Percentiles rank a stretch among this genome's conserved stretches.
These are phyloP conservation scores for Xenus cinereus DNA, from an alignment of 2,113 vertebrate species.

Conservation along the genomic window DNA sequence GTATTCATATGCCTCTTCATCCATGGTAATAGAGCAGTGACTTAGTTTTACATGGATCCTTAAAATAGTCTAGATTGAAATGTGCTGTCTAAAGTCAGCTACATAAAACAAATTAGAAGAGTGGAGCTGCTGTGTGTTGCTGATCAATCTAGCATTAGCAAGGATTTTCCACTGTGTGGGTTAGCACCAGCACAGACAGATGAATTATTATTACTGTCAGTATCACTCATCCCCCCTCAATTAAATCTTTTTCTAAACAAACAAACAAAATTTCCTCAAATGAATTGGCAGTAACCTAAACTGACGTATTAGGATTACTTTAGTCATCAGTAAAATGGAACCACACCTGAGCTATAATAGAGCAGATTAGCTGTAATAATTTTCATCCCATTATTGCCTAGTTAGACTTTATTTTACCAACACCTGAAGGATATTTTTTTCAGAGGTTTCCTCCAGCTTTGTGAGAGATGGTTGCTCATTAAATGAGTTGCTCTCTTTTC, in stretches of 20 bases:
- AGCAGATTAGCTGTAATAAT: not conserved
- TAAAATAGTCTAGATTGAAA: slow-evolving; percentile 38
- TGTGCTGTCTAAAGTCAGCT: slow-evolving; percentile 22
- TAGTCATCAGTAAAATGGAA: slow-evolving; percentile 12
- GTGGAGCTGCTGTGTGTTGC: not conserved
- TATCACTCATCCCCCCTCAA: not conserved
- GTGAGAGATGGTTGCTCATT: not conserved
- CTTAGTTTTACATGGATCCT: slow-evolving; percentile 24
- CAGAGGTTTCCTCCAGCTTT: not conserved
- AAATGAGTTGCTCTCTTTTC: not conserved
- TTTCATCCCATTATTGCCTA: not conserved
- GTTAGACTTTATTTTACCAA: not conserved
- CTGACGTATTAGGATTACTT: not conserved
- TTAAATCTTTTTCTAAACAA: slow-evolving; percentile 45
- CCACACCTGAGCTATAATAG: not conserved
- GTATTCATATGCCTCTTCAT: not conserved
- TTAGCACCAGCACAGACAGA: slow-evolving; percentile 8
- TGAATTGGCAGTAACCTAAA: not conserved
- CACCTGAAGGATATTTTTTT: not conserved
- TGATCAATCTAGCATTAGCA: slow-evolving; percentile 41
- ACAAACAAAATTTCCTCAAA: slow-evolving; percentile 40
- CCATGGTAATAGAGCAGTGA: not conserved
- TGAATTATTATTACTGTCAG: slow-evolving; percentile 16
- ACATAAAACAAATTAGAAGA: slow-evolving; percentile 50
- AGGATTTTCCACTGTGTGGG: slow-evolving; percentile 33